Evolutionary conservation across 2,113 vertebrate species (phyloP), one percentile per base, ranked within the genome.

Genomic region (Esox niger): DNA sequence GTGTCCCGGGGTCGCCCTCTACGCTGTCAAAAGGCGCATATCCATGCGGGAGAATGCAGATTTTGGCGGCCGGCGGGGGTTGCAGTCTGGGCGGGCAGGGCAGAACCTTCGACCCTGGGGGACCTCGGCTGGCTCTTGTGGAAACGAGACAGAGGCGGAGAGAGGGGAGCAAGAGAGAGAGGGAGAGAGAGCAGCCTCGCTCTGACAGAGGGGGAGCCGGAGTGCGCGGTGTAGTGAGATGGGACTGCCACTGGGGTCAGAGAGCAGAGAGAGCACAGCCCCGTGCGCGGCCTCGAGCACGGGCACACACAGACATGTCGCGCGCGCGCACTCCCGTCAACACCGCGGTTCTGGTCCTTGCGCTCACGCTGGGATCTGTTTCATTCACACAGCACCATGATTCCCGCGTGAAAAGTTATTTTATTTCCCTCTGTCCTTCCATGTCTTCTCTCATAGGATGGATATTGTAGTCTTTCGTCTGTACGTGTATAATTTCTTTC

Each of bases 201-300:
- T 82, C 25, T 78, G 87, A 79, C 81, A 81, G 82, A 83, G 81
- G 73, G 81, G 74, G 82, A 76, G 81, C 73, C 78, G 83, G 79
- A 85, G 91, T 70, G 82, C 85, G 82, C 85, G 82, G 89, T 92
- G 93, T 89, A 95, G 92, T 93, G 93, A 93, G 89, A 89, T 89
- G 90, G 91, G 87, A 93, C 90, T 91, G 93, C 94, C 94, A 93
- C 94, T 93, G 95, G 94, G 94, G 94, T 95, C 95, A 93, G 92
- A 93, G 94, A 95, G 94, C 93, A 95, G 71, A 66, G 70, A 80
- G 85, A 83, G 93, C 94, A 92, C 92, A 92, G 85, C 84, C 86
- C 78, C 67, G 78, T 66, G 81, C 77, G 83, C 88, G 81, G 78
- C 70, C 68, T 65, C 74, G 68, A 61, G 59, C 56, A 69, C 68